These are phyloP conservation scores for Standfussiana lucernea DNA, from an alignment of 2,888 invertebrate species.

Conservation along the genomic window DNA sequence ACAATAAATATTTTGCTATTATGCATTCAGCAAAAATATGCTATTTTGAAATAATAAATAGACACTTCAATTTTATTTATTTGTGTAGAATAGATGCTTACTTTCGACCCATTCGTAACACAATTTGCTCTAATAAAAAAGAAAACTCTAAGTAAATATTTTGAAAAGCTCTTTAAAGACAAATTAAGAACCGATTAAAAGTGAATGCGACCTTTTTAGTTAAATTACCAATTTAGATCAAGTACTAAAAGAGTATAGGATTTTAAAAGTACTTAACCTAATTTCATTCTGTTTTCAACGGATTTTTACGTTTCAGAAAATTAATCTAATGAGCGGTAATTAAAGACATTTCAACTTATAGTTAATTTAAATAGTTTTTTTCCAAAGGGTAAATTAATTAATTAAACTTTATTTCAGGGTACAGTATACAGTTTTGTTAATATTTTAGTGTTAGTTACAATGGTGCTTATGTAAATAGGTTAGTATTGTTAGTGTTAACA, in stretches of 20 bases:
- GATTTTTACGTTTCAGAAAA: conserved; percentile 25
- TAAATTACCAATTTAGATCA: not conserved
- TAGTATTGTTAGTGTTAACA: not conserved
- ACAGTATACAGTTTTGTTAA: not conserved
- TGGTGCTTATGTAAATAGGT: not conserved
- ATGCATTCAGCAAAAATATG: no score
- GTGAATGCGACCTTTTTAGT: not conserved
- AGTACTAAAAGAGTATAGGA: not conserved
- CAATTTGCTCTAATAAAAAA: not conserved
- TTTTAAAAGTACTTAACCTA: conserved; percentile 21
- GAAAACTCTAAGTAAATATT: no score
- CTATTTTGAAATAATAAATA: no score
- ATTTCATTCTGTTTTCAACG: conserved; percentile 3
- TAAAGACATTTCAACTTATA: conserved; percentile 8
- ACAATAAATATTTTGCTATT: no score
- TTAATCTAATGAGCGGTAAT: conserved; percentile 25
- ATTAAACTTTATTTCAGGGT: not conserved
- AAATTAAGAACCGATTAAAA: no score
- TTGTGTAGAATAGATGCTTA: not conserved
- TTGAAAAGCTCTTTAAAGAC: not conserved
- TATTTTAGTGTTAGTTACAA: not conserved
- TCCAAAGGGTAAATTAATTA: not conserved
- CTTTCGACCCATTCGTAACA: not conserved
- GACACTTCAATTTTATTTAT: no score
- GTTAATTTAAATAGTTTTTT: not conserved